These are phyloP conservation scores for Clitarchus hookeri DNA, from an alignment of 2,888 invertebrate genomes.

Conservation along the genomic window DNA sequence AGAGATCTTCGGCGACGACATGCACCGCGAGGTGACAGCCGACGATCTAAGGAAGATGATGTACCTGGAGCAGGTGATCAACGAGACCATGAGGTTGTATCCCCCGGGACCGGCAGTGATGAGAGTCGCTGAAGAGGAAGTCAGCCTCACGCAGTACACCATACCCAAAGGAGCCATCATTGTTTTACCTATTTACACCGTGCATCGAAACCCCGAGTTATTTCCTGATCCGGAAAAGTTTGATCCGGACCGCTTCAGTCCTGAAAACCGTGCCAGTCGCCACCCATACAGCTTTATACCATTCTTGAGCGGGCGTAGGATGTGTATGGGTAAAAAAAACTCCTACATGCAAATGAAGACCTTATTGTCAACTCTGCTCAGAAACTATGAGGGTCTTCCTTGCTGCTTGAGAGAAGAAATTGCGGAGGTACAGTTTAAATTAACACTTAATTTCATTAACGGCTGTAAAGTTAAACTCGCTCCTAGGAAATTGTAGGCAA, in stretches of 20 bases:
- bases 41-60: constrained; percentile 42
- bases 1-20: constrained; percentile 34
- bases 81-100: constrained; percentile 42
- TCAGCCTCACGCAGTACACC: constrained; percentile 29
- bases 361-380: constrained; percentile 40
- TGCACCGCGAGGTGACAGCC: constrained; percentile 31
- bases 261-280: constrained; percentile 36
- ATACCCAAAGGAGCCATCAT: constrained; percentile 35
- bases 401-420: not conserved
- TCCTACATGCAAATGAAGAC: constrained; percentile 42
- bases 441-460: not conserved
- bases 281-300: constrained; percentile 41
- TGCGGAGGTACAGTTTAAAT: not conserved
- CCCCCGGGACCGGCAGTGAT: constrained; percentile 37
- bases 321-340: constrained; percentile 43
- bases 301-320: constrained; percentile 41
- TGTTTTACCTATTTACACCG: constrained; percentile 38
- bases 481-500: not conserved
- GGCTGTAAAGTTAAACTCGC: not conserved
- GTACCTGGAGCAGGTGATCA: constrained; percentile 43
- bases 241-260: constrained; percentile 41
- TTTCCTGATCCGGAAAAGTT: constrained; percentile 38
- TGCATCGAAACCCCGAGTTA: no score
- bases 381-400: constrained; percentile 27
- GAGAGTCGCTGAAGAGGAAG: constrained; percentile 32